Evolutionary conservation across 2,113 vertebrate genomes (phyloP), one percentile per base, ranked within the genome.

Genomic region (Scolopax mira): DNA sequence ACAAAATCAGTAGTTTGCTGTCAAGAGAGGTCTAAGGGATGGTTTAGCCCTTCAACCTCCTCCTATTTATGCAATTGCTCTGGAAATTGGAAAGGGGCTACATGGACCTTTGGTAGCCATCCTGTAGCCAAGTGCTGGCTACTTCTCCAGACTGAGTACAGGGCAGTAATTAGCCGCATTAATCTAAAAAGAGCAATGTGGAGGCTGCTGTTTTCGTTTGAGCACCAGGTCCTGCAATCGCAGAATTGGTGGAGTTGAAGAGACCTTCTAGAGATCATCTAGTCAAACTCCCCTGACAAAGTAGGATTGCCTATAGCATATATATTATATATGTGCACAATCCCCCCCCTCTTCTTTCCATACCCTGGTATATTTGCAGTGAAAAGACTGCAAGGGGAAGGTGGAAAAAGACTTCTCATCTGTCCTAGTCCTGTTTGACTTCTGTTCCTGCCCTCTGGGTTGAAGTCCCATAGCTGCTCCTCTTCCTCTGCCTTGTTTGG

Each of bases 1-100:
- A 3, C 28, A 60, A 60, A 19, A 13, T 25, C 2, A 0, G 30
- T 10, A 1, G 0, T 65, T 24, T 77, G 16, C 16, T 52, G 18
- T 18, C 28, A 35, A 35, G 4, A 4, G 39, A 54, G 55, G 27
- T 41, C 25, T 75, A 10, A 41, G 71, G 41, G 24, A 1, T 25
- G 9, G 22, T n/a, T 89, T 8, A 51, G 61, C 51, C 11, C 2
- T 66, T 65, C 49, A 44, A 19, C 30, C 35, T 79, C 27, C 31
- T 77, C 18, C 48, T 33, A 0, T 37, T 49, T 44, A 12, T 6
- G 10, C 9, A 10, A 4, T 31, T 30, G 69, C 64, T 64, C 30
- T 27, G 35, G 69, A 13, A 62, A 33, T 25, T 48, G 18, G 10
- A 5, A 16, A n/a, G 28, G 33, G 41, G 35, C 67, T 66, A 33